Evolutionary conservation across 2,888 invertebrate species (phyloP), one percentile per base, ranked within the genome.

Genomic region (Hermaeophaga mercurialis): DNA sequence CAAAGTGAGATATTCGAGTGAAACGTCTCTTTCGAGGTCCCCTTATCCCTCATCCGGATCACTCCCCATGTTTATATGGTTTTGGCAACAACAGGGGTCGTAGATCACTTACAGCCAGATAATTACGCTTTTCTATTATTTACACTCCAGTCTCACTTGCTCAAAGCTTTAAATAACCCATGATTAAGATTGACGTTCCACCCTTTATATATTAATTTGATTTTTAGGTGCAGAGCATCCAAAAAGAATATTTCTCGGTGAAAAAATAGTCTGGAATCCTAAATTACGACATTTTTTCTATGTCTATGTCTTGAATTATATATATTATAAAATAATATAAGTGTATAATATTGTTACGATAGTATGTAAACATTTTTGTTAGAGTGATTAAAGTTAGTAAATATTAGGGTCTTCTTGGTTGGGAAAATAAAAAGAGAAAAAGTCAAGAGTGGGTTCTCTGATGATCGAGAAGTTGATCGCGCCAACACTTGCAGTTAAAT

Each of bases 111-210:
- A 67, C 72, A 70, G 70, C 65, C 66, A 62, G 70, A 72, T 74
- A 74, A 75, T 74, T 73, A 71, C 73, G 67, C 69, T 68, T 70
- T 73, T 73, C 73, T 71, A 73, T 73, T 72, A 74, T 75, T 74
- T 70, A 72, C 69, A 67, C 62, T 62, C 66, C 67, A 64, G 58
- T 64, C 62, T 62, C 66, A 64, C 64, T 64, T 63, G 53, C 56
- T 59, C 55, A 41, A 47, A 54, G 56, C 63, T 64, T 66, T 70
- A 64, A 70, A 70, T 70, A 68, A 65, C 64, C 58, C 55, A 64
- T 66, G 66, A 64, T 65, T 62, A 66, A 68, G 65, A 64, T 67
- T 65, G 65, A 55, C 63, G 59, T 59, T 57, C 58, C 58, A 63
- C 61, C 65, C 59, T 62, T 62, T 59, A 50, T 55, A 54, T 60